A percentile compares a stretch with the other conserved stretches of the same genome.
Evolutionary conservation across 2,888 invertebrate genomes (phyloP).

Genomic region (Eilema caniola): DNA sequence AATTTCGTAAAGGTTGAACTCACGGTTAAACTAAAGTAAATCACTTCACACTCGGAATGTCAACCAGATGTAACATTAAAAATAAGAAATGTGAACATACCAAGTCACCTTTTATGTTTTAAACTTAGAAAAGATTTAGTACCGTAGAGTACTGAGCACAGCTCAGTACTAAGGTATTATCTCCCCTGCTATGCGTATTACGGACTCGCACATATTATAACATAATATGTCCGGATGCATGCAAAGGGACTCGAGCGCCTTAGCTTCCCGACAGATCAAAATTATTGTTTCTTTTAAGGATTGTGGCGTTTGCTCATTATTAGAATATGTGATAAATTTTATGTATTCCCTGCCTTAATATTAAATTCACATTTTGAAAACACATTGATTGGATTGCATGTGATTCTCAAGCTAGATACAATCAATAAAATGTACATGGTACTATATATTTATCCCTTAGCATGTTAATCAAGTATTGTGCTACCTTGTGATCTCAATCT

Average conservation of each 20-base stretch:
- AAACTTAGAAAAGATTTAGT: background rate
- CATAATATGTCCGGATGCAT: background rate
- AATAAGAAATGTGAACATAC: background rate
- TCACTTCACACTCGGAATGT: too few species aligned
- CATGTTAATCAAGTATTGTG: conserved; percentile 61
- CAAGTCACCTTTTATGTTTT: background rate
- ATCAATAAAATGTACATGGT: conserved; percentile 49
- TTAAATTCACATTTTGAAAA: conserved; percentile 55
- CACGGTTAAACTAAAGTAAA: too few species aligned
- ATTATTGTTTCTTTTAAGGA: conserved; percentile 57
- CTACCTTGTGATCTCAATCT: conserved; percentile 73
- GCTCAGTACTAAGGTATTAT: background rate
- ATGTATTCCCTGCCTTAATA: conserved; percentile 53
- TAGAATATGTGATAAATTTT: conserved; percentile 56
- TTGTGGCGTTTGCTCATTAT: conserved; percentile 77
- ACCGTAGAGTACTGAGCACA: background rate
- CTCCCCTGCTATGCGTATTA: background rate
- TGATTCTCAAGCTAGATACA: conserved; percentile 58
- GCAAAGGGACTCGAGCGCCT: background rate
- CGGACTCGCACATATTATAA: background rate
- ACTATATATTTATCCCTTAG: conserved; percentile 47
- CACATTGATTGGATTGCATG: conserved; percentile 49
- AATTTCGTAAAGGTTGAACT: too few species aligned
- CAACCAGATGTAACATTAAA: too few species aligned
- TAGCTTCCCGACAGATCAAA: background rate